Conservation (phyloP, 1,140 invertebrate genomes). For the Conus betulinus region DNA sequence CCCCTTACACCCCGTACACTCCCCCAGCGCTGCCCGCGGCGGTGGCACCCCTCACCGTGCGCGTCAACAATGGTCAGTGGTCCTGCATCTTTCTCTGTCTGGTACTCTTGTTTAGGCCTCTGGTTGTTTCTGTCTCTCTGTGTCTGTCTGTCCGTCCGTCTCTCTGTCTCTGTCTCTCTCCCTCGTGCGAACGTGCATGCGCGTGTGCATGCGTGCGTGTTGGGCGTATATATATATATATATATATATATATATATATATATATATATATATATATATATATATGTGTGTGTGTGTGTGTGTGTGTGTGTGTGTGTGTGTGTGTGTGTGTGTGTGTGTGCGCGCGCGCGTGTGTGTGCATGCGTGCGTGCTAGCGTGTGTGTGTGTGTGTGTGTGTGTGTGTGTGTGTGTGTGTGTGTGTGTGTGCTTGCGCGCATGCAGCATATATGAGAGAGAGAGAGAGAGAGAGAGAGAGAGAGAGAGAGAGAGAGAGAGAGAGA, state of each 20-base stretch:
- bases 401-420: conserved; percentile 3
- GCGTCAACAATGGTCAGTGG: conserved; percentile 69
- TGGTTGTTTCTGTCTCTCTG: neutral
- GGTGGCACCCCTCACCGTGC: conserved; percentile 61
- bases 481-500: neutral
- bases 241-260: neutral
- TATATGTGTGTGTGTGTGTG: neutral
- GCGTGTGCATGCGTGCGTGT: neutral
- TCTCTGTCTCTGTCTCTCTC: neutral
- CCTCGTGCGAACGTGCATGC: neutral
- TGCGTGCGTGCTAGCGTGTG: neutral
- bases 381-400: neutral
- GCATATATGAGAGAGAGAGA: neutral
- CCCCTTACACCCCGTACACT: conserved; percentile 60
- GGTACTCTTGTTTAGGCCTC: neutral
- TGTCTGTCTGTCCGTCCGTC: neutral
- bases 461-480: neutral
- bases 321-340: neutral
- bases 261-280: neutral
- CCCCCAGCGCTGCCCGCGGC: conserved; percentile 39
- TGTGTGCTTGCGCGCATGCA: neutral
- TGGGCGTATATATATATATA: neutral
- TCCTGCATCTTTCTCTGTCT: too few relatives aligned
- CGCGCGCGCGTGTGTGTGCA: neutral
- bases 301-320: conserved; percentile 4